A percentile compares a stretch with the other conserved stretches of the same genome.
These are phyloP conservation scores for Myotis vivesi DNA, from an alignment of 2,797 vertebrate species.

Conservation along the genomic window DNA sequence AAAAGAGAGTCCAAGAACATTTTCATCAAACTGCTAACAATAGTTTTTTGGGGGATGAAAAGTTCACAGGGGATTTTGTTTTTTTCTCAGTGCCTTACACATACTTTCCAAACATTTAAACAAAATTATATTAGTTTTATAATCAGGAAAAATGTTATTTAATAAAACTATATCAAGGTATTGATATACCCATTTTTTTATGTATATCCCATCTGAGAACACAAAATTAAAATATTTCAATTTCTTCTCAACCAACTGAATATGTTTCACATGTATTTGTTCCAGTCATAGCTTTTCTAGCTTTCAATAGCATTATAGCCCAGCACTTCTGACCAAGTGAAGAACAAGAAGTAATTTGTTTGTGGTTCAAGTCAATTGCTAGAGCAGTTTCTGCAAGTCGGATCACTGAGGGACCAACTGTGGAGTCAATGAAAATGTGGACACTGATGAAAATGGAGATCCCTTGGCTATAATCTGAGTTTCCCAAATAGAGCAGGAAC, in stretches of 20 bases:
- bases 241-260: background rate
- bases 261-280: background rate
- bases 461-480: background rate
- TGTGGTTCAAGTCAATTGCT: background rate
- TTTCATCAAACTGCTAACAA: background rate
- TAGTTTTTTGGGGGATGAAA: background rate
- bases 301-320: background rate
- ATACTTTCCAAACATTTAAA: background rate
- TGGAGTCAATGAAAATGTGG: background rate
- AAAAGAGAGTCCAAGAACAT: background rate
- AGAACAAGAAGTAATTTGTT: background rate
- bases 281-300: background rate
- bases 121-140: background rate
- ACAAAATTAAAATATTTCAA: background rate
- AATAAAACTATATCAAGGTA: background rate
- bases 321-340: background rate
- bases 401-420: background rate
- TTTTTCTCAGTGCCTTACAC: background rate
- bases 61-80: background rate
- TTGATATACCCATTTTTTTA: background rate
- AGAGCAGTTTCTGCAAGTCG: background rate
- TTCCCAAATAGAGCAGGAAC: background rate
- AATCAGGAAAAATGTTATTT: conserved; percentile 18
- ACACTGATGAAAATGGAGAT: background rate
- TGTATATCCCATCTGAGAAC: background rate